Evolutionary conservation across 2,797 vertebrate species (phyloP), one percentile per base, ranked within the genome.

Genomic region (Furcifer pardalis): DNA sequence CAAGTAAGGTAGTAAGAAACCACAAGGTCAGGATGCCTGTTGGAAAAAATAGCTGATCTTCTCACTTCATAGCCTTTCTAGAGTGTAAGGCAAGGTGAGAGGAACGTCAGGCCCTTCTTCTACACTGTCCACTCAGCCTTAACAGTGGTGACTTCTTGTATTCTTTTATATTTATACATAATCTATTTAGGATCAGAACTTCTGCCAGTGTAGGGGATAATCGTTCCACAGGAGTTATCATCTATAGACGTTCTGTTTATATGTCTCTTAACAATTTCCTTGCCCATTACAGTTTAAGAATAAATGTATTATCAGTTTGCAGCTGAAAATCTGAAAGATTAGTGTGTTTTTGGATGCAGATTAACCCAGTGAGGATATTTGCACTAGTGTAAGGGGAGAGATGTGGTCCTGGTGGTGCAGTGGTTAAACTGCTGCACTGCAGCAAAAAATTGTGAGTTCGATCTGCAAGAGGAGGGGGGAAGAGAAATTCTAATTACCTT

Each of bases 361-460:
- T 19, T 35, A 5, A 59, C 32, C 0, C 0, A 7, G 15, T 2
- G 6, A 6, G 2, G 10, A 40, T 40, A 5, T 74, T 13, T 49
- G 44, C 59, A 37, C 49, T 4, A 77, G 1, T 15, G 0, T 46
- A 1, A 19, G 37, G 17, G 52, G 52, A 56, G 15, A 21, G 52
- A 5, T 56, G 52, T 68, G 32, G 32, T 5, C 19, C 32, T 66
- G 7, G n/a, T n/a, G n/a, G n/a, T n/a, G n/a, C n/a, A n/a, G n/a
- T n/a, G n/a, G n/a, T n/a, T n/a, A n/a, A n/a, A n/a, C n/a, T n/a
- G n/a, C n/a, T n/a, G n/a, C n/a, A n/a, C n/a, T n/a, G n/a, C n/a
- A n/a, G n/a, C n/a, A 13, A 66, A 32, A 19, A 15, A n/a, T 66
- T 66, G 63, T 35, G 32, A 63, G 8, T n/a, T n/a, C n/a, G n/a